These are phyloP conservation scores for Notechis scutatus DNA, from an alignment of 2,113 vertebrate species.

Conservation along the genomic window DNA sequence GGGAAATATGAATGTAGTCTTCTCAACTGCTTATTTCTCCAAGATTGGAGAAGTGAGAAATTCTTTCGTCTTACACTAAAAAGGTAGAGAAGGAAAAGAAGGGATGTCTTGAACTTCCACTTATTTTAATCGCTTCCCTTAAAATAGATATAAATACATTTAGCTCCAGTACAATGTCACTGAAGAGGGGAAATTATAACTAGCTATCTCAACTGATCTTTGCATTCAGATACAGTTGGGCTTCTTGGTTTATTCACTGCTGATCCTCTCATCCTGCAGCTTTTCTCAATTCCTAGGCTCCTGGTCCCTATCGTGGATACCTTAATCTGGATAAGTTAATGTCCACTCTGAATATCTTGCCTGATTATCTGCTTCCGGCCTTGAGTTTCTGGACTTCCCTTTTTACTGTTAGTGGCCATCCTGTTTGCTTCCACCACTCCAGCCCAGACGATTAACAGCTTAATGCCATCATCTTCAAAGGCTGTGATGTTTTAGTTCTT, in stretches of 20 bases:
- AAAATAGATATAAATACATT: not conserved
- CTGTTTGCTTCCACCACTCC: not conserved
- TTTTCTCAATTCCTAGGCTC: not conserved
- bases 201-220: not conserved
- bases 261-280: not conserved
- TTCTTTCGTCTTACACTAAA: not conserved
- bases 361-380: not conserved
- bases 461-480: not conserved
- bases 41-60: not conserved
- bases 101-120: not conserved
- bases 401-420: not conserved
- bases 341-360: not conserved
- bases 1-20: not conserved
- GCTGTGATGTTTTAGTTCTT: not conserved
- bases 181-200: not conserved
- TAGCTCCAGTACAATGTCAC: not conserved
- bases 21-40: not conserved
- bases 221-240: not conserved
- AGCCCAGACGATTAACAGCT: not conserved
- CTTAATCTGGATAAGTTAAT: not conserved
- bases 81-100: not conserved
- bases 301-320: not conserved
- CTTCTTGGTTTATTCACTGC: not conserved
- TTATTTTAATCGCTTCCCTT: not conserved
- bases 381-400: not conserved